phyloP scores from a whole-genome alignment of 2,113 vertebrate species.

The Phainopepla nitens region DNA sequence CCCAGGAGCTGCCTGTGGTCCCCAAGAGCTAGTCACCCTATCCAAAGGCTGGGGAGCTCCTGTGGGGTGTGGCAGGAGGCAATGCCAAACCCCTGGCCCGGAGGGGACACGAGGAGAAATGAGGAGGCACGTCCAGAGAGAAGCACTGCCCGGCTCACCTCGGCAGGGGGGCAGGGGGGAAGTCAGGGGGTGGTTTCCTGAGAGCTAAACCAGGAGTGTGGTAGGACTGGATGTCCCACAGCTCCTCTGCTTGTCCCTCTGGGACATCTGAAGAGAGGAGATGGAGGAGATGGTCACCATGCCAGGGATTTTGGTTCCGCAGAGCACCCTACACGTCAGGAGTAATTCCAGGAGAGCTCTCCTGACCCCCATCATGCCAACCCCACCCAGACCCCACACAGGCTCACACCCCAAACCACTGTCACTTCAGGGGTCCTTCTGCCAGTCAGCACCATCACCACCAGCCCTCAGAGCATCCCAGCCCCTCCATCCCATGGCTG shows the following conservation, averaged over 20 bases:
- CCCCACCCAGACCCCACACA: background rate
- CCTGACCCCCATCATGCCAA: background rate
- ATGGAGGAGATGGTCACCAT: background rate
- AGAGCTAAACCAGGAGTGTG: conserved; percentile 3
- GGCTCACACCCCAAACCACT: background rate
- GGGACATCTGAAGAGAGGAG: background rate
- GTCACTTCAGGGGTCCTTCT: background rate
- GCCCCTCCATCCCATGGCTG: rapidly evolving
- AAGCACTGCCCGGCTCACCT: background rate
- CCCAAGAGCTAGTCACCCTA: background rate
- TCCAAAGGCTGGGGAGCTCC: background rate
- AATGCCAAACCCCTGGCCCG: rapidly evolving
- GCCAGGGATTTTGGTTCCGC: background rate
- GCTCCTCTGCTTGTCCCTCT: background rate
- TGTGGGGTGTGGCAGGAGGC: background rate
- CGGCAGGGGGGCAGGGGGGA: background rate
- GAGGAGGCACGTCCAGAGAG: background rate
- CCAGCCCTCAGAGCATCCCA: background rate
- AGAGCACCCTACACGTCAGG: background rate
- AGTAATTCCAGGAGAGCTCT: background rate
- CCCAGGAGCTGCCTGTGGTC: background rate
- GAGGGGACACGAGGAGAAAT: background rate
- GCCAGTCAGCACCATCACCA: background rate
- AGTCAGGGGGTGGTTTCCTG: conserved; percentile 17
- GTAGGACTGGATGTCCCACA: background rate